Evolutionary conservation across 2,797 vertebrate genomes (phyloP).

Genomic region (Luscinia megarhynchos): DNA sequence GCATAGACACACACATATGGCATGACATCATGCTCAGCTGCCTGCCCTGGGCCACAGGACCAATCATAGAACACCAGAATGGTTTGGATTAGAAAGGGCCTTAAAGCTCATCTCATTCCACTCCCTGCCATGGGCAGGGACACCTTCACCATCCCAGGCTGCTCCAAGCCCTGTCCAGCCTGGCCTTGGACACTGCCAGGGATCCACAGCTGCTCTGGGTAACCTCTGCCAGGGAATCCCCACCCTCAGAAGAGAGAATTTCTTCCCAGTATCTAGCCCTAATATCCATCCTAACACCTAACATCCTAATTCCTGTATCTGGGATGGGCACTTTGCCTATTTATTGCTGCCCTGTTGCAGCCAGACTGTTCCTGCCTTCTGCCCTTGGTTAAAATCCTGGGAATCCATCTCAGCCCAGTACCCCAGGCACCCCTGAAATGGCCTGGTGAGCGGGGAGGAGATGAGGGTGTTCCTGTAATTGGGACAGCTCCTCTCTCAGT

Average conservation of each 20-base stretch:
- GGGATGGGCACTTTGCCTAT: background rate
- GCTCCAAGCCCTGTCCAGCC: accelerated
- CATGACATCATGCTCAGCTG: background rate
- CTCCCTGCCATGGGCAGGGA: background rate
- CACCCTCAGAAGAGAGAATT: background rate
- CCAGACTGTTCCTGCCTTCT: background rate
- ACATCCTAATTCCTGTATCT: background rate
- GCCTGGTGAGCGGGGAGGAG: background rate
- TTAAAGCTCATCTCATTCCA: background rate
- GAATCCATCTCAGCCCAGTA: background rate
- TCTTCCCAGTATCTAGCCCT: background rate
- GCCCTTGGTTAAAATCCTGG: background rate
- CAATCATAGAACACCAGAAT: background rate
- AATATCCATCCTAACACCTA: background rate
- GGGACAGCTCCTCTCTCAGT: background rate
- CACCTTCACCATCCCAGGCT: accelerated
- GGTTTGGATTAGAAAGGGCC: background rate
- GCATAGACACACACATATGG: too few species aligned
- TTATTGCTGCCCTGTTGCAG: background rate
- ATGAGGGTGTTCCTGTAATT: background rate
- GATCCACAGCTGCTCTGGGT: background rate
- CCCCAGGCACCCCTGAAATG: background rate
- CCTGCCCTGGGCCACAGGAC: background rate
- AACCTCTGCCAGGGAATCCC: accelerated
- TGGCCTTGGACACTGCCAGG: background rate